Evolutionary conservation across 2,888 invertebrate species (phyloP).

Genomic region (Drepana falcataria): DNA sequence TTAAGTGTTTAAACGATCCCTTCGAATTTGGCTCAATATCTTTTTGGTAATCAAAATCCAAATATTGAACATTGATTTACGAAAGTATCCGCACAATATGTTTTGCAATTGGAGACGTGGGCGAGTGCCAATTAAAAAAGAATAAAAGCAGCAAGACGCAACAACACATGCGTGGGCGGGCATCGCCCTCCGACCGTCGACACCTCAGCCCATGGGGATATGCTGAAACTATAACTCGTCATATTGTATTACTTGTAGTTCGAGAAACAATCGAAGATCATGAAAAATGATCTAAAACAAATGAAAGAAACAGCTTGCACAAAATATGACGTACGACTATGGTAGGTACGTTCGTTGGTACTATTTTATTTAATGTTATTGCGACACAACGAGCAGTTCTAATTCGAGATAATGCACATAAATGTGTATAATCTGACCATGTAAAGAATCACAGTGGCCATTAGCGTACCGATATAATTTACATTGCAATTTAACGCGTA

Average conservation of each 20-base stretch:
- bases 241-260: too few relatives aligned
- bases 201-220: constrained; percentile 9
- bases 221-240: constrained; percentile 3
- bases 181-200: constrained; percentile 13
- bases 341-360: neutral
- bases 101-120: constrained; percentile 34
- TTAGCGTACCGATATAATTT: constrained; percentile 41
- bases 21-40: constrained; percentile 18
- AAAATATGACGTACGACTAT: neutral
- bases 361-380: constrained; percentile 29
- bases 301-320: too few relatives aligned
- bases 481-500: constrained; percentile 51
- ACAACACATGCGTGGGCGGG: constrained; percentile 48
- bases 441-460: constrained; percentile 37
- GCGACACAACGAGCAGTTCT: constrained; percentile 48
- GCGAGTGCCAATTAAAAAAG: constrained; percentile 64
- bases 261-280: too few relatives aligned
- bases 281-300: too few relatives aligned
- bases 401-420: constrained; percentile 58
- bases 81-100: constrained; percentile 16
- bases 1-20: constrained; percentile 22
- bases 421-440: constrained; percentile 42
- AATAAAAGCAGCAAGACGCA: constrained; percentile 45
- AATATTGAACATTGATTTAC: constrained; percentile 12
- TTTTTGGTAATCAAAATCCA: neutral